Conservation (phyloP, 2,797 vertebrate species). For the Columba guinea region DNA sequence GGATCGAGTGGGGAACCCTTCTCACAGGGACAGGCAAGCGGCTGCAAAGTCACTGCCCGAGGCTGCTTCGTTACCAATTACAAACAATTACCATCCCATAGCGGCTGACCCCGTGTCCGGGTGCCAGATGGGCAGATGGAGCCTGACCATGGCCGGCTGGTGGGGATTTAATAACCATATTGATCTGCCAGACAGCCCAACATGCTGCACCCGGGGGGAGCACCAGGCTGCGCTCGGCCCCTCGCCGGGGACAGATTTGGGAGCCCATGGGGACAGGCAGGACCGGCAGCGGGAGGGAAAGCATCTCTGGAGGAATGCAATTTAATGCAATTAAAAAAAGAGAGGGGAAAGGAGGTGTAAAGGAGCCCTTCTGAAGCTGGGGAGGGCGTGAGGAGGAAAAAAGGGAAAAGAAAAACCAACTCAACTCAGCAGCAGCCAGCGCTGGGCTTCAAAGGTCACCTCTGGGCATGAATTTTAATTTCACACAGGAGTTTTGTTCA, state of each 20-base stretch:
- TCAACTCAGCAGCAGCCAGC: not conserved
- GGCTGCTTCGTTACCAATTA: not conserved
- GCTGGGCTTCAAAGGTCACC: constrained; percentile 65
- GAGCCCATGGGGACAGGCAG: not conserved
- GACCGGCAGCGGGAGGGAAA: rapidly evolving
- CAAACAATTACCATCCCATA: not conserved
- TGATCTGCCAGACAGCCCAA: not conserved
- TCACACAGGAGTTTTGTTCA: constrained; percentile 61
- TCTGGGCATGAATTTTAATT: constrained; percentile 72
- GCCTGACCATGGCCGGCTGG: not conserved
- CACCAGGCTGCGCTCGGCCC: not conserved
- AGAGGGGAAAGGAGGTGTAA: not conserved
- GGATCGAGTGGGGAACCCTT: not conserved
- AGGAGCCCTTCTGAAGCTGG: not conserved
- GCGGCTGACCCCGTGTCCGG: not conserved
- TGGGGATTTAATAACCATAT: not conserved
- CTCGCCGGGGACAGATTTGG: not conserved
- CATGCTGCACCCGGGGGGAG: rapidly evolving
- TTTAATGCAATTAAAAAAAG: not conserved
- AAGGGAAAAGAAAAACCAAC: not conserved
- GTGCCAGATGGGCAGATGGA: not conserved
- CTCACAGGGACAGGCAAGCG: not conserved
- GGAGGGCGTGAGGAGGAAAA: not conserved
- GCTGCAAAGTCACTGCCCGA: not conserved
- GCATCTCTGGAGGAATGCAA: not conserved